Evolutionary conservation across 2,797 vertebrate species (phyloP).

Genomic region (Anguilla megastoma): DNA sequence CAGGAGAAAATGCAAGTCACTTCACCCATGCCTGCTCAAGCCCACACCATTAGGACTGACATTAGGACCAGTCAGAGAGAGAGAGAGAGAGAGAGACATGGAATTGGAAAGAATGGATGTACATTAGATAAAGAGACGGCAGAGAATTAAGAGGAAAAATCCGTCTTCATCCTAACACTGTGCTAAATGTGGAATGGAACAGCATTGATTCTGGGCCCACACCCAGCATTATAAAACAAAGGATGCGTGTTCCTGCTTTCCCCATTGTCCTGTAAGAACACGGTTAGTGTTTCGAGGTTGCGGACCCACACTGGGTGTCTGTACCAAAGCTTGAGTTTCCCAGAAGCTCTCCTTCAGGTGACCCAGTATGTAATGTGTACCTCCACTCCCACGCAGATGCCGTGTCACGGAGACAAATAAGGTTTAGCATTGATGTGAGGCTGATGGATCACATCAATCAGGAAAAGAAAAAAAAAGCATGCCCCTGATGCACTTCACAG

Average conservation of each 20-base stretch:
- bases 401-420: constrained; percentile 2
- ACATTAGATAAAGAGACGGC: not conserved
- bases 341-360: not conserved
- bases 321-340: constrained; percentile 26
- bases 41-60: not conserved
- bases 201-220: not conserved
- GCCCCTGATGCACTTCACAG: not conserved
- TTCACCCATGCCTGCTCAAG: constrained; percentile 20
- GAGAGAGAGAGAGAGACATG: constrained; percentile 27
- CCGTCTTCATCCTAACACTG: not conserved
- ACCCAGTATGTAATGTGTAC: constrained; percentile 29
- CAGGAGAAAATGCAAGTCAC: constrained; percentile 1
- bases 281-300: constrained; percentile 1
- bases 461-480: not conserved
- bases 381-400: constrained; percentile 19
- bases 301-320: not conserved
- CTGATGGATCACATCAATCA: constrained; percentile 15
- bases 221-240: not conserved
- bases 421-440: not conserved
- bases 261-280: not conserved
- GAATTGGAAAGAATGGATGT: not conserved
- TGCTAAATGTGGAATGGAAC: not conserved
- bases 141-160: not conserved
- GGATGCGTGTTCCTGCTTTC: not conserved
- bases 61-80: not conserved